These are phyloP conservation scores for Drosophila borborema DNA, from an alignment of 2,888 invertebrate species.

Conservation along the genomic window DNA sequence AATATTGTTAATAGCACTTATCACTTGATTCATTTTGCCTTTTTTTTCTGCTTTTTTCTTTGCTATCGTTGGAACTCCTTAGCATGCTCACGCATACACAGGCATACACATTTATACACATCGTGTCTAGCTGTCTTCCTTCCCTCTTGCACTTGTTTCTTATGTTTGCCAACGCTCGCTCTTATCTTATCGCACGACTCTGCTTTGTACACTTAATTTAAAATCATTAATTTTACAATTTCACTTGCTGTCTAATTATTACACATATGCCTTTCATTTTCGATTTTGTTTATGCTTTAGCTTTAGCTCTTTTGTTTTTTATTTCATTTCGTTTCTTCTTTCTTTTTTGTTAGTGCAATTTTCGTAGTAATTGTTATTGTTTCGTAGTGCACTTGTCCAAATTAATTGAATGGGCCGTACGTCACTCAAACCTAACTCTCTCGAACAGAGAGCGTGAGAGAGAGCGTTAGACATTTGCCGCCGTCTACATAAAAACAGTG, in stretches of 20 bases:
- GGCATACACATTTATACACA: conserved; percentile 13
- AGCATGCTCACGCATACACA: conserved; percentile 25
- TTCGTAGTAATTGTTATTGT: conserved; percentile 68
- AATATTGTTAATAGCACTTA: conserved; percentile 59
- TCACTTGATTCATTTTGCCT: conserved; percentile 48
- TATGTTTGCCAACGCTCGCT: conserved; percentile 60
- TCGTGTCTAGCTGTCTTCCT: conserved; percentile 23
- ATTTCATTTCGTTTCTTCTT: background rate
- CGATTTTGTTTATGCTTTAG: conserved; percentile 45
- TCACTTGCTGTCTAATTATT: conserved; percentile 56
- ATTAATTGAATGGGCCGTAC: conserved; percentile 67
- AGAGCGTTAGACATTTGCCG: conserved; percentile 50
- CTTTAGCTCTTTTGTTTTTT: conserved; percentile 18
- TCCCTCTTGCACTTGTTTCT: conserved; percentile 58
- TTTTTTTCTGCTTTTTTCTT: conserved; percentile 37
- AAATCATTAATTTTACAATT: conserved; percentile 72
- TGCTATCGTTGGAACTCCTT: conserved; percentile 55
- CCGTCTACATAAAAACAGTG: conserved; percentile 49
- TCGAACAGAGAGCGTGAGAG: conserved; percentile 19
- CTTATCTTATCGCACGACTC: conserved; percentile 67
- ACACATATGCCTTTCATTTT: conserved; percentile 47
- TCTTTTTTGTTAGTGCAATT: conserved; percentile 35
- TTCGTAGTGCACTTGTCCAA: conserved; percentile 76
- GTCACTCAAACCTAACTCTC: conserved; percentile 37
- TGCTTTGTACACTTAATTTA: conserved; percentile 70